Evolutionary conservation across 2,113 vertebrate genomes (phyloP), one percentile per base, ranked within the genome.

Genomic region (Sander lucioperca): DNA sequence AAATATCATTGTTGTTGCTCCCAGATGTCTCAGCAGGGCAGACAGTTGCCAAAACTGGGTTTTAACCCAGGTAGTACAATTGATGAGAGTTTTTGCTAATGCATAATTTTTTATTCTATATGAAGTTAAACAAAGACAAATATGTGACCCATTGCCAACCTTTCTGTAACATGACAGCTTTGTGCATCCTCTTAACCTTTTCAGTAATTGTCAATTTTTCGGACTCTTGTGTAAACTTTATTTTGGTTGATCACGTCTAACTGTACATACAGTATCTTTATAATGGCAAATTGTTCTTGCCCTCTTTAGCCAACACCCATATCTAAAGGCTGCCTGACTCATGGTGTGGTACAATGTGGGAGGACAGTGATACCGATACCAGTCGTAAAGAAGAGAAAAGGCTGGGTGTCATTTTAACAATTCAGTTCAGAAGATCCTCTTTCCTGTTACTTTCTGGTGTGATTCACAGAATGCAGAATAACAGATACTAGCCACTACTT

Each of bases 261-360:
- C 16, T 66, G 27, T 30, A 43, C 12, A 1, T 56, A 23, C 19
- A 58, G 6, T 80, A n/a, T 36, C 61, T 79, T 75, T 65, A 79
- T 68, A 81, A 82, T 83, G 51, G 62, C 63, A 68, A 74, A 82
- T 43, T 27, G 16, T 66, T 84, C 47, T 71, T 63, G 33, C 65
- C 39, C 65, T 79, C 61, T 80, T 66, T 48, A 85, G 86, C 72
- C 78, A 80, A 89, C 92, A 86, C 90, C 86, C 86, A 89, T 82
- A 82, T 90, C 79, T 80, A 65, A 85, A 78, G 86, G 76, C 66
- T 45, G 53, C 48, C 81, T 88, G 91, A 85, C 65, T 91, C 87
- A 90, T 48, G 2, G 14, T 27, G 59, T 73, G 77, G 56, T 25
- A 86, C 81, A 86, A 74, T 79, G 62, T 51, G 80, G 65, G 80